Conservation (phyloP, 2,888 invertebrate genomes). For the Diarsia rubi region DNA sequence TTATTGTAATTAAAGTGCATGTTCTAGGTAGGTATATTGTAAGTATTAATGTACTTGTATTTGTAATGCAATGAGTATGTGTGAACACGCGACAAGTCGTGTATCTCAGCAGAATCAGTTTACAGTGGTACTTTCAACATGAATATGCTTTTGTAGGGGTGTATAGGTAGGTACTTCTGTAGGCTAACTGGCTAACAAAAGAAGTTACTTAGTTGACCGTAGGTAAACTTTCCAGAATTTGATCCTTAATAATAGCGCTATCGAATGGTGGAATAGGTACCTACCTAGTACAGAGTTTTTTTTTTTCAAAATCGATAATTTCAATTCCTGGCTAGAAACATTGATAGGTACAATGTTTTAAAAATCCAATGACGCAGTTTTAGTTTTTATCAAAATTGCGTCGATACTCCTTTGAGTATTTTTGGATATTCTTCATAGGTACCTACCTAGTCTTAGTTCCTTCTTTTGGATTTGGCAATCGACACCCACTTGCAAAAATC, state of each 20-base stretch:
- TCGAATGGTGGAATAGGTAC: background rate
- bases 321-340: background rate
- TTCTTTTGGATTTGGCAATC: background rate
- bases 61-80: conserved; percentile 13
- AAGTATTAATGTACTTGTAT: conserved; percentile 19
- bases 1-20: conserved; percentile 15
- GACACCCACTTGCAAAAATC: background rate
- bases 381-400: background rate
- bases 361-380: background rate
- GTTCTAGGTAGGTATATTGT: background rate
- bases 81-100: conserved; percentile 24
- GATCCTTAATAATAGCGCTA: background rate
- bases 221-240: background rate
- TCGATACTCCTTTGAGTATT: background rate
- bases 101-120: conserved; percentile 8
- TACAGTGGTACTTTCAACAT: conserved; percentile 26
- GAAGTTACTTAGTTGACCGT: background rate
- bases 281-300: no score
- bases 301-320: background rate
- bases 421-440: background rate
- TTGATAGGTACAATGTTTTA: no score
- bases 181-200: background rate
- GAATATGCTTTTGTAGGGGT: background rate
- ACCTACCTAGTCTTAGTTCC: no score
- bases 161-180: no score